Conservation (phyloP, 1,140 invertebrate species). For the Fopius arisanus region DNA sequence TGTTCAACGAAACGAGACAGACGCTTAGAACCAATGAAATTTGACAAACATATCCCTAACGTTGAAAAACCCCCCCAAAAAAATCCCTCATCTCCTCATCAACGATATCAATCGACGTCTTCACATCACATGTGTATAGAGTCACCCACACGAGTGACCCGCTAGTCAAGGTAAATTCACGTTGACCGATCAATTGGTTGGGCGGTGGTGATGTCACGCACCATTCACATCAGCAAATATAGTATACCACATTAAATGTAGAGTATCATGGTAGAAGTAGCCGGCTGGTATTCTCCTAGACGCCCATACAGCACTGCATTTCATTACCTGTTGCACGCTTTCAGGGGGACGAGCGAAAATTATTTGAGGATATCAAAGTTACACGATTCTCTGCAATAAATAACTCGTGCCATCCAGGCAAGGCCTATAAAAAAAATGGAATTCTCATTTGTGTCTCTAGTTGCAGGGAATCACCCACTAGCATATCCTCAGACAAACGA, state of each 20-base stretch:
- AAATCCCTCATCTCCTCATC: conserved; percentile 42
- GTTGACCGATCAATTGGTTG: conserved; percentile 1
- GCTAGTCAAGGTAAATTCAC: conserved; percentile 61
- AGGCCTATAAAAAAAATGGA: too few species aligned
- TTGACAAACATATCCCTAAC: background rate
- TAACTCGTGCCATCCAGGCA: too few species aligned
- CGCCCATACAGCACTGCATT: background rate
- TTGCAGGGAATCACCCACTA: background rate
- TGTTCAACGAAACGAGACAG: background rate
- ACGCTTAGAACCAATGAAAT: background rate
- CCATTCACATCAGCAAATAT: conserved; percentile 2
- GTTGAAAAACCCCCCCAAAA: conserved; percentile 7
- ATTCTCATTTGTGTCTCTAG: too few species aligned
- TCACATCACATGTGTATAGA: conserved; percentile 48
- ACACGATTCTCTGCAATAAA: background rate
- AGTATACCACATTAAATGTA: background rate
- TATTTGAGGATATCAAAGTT: background rate
- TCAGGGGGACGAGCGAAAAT: background rate
- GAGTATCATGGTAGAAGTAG: conserved; percentile 14
- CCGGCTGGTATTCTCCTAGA: background rate
- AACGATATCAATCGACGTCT: conserved; percentile 50
- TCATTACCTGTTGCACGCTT: background rate
- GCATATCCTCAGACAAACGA: background rate
- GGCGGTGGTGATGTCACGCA: background rate
- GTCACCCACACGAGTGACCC: conserved; percentile 53